A percentile compares a stretch with the other conserved stretches of the same genome.
Evolutionary conservation across 2,797 vertebrate species (phyloP).

Genomic region (Anisognathus igniventris): DNA sequence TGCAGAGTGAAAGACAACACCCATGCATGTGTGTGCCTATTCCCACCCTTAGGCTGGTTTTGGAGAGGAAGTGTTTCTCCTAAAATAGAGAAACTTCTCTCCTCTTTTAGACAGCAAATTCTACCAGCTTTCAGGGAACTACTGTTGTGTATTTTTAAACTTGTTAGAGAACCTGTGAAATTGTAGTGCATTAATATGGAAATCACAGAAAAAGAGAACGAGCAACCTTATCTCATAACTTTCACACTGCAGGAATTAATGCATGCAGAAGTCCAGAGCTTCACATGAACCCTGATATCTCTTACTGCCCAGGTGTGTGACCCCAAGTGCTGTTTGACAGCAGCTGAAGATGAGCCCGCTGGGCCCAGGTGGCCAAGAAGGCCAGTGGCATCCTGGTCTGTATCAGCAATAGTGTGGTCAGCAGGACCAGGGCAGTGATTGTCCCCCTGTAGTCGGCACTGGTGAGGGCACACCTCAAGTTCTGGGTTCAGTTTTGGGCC

Average conservation of each 20-base stretch:
- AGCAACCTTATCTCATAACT: not conserved
- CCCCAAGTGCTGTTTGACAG: not conserved
- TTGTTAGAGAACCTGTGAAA: not conserved
- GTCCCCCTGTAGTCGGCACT: rapidly evolving
- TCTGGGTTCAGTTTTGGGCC: not conserved
- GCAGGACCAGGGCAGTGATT: rapidly evolving
- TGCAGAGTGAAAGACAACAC: not conserved
- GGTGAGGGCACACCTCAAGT: not conserved
- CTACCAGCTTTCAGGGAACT: not conserved
- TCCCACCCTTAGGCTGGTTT: not conserved
- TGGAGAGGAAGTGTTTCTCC: not conserved
- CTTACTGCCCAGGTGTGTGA: not conserved
- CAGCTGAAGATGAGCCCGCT: not conserved
- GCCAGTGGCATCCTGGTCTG: not conserved
- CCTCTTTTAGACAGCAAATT: not conserved
- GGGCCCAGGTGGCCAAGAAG: not conserved
- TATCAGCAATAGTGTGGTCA: rapidly evolving
- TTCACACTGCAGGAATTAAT: not conserved
- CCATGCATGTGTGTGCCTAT: not conserved
- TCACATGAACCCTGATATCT: not conserved
- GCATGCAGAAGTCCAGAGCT: not conserved
- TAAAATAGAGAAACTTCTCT: not conserved
- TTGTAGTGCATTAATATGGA: not conserved
- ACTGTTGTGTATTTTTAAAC: not conserved
- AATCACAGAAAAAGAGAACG: not conserved